These are phyloP conservation scores for Rhinoderma darwinii DNA, from an alignment of 2,113 vertebrate species.

Conservation along the genomic window DNA sequence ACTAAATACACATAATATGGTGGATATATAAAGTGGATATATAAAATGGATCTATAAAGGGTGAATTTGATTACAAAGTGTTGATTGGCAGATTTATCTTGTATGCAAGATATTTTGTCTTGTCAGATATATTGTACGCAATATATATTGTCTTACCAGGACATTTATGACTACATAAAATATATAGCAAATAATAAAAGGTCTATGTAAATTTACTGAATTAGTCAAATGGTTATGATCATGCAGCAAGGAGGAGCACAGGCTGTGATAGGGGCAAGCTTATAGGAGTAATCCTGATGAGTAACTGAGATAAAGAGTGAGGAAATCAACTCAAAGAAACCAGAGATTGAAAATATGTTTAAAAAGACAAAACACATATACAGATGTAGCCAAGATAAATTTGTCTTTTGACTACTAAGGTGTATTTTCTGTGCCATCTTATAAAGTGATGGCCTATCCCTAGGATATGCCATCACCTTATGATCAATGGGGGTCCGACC, in stretches of 20 bases:
- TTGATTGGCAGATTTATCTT: not conserved
- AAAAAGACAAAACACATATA: too few species aligned
- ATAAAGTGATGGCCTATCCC: too few species aligned
- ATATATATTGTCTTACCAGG: not conserved
- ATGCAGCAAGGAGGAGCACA: not conserved
- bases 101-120: not conserved
- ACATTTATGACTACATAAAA: not conserved
- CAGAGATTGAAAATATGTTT: too few species aligned
- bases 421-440: too few species aligned
- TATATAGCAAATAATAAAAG: not conserved
- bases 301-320: not conserved
- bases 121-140: not conserved
- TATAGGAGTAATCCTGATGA: not conserved
- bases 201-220: not conserved
- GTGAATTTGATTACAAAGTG: not conserved
- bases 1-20: constrained; percentile 1
- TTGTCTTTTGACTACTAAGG: too few species aligned
- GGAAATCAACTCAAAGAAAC: too few species aligned
- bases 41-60: not conserved
- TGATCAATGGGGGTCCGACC: too few species aligned
- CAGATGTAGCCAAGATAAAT: too few species aligned
- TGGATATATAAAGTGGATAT: not conserved
- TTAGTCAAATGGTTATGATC: not conserved
- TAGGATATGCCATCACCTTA: too few species aligned
- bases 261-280: not conserved